A percentile compares a stretch with the other conserved stretches of the same genome.
phyloP scores from a whole-genome alignment of 2,888 invertebrate genomes.

The Acronicta aceris region DNA sequence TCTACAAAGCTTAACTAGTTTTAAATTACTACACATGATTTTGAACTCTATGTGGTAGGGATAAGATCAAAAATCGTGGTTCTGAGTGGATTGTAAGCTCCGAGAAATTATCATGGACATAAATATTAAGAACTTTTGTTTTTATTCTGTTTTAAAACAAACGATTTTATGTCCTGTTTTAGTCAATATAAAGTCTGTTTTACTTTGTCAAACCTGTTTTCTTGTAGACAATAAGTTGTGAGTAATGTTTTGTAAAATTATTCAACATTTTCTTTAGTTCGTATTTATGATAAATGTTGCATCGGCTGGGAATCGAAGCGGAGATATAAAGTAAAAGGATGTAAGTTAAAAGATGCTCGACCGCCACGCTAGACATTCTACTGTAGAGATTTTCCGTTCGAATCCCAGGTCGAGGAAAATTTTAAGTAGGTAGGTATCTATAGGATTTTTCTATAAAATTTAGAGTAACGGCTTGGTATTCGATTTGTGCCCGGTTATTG shows the following conservation, averaged over 20 bases:
- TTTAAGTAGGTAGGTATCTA: too few relatives aligned
- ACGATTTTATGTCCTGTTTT: slow-evolving; percentile 14
- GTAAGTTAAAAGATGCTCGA: too few relatives aligned
- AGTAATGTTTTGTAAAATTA: slow-evolving; percentile 26
- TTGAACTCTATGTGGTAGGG: not conserved
- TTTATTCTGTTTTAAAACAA: slow-evolving; percentile 13
- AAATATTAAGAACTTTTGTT: slow-evolving; percentile 33
- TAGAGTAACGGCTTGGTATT: too few relatives aligned
- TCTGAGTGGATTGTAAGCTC: not conserved
- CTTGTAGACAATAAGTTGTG: slow-evolving; percentile 28
- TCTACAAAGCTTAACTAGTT: slow-evolving; percentile 9
- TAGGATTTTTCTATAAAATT: too few relatives aligned
- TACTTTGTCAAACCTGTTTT: slow-evolving; percentile 3
- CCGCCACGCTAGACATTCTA: too few relatives aligned
- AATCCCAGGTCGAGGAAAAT: too few relatives aligned
- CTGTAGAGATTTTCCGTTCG: too few relatives aligned
- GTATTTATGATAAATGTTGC: too few relatives aligned
- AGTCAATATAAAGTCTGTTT: not conserved
- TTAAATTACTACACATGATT: slow-evolving; percentile 7
- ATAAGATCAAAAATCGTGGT: not conserved
- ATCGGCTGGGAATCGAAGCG: too few relatives aligned
- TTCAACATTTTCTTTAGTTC: slow-evolving; percentile 8
- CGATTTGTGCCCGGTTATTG: too few relatives aligned
- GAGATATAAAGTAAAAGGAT: too few relatives aligned
- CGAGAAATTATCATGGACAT: slow-evolving; percentile 40